A percentile compares a stretch with the other conserved stretches of the same genome.
These are phyloP conservation scores for Thereva nobilitata DNA, from an alignment of 2,888 invertebrate genomes.

Conservation along the genomic window DNA sequence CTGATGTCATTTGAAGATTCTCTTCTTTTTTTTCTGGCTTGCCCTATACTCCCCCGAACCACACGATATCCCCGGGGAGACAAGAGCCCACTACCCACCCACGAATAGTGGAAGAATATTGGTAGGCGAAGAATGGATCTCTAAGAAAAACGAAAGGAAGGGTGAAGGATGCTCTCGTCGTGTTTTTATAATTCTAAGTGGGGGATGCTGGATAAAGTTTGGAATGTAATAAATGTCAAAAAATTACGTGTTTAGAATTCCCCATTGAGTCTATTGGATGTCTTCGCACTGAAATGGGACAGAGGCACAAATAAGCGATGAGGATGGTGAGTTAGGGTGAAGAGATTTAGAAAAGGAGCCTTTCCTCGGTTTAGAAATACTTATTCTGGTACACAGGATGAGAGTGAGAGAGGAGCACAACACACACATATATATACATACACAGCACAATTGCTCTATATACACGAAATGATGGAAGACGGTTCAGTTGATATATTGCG, in stretches of 20 bases:
- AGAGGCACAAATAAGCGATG: not conserved
- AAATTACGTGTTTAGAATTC: constrained; percentile 45
- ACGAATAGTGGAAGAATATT: not conserved
- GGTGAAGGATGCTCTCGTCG: constrained; percentile 6
- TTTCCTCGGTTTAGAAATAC: constrained; percentile 14
- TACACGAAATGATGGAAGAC: constrained; percentile 20
- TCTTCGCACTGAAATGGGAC: constrained; percentile 29
- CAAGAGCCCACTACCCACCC: no score
- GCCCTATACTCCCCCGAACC: not conserved
- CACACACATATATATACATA: not conserved
- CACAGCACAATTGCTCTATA: constrained; percentile 14
- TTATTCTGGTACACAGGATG: no score
- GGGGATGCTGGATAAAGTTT: constrained; percentile 41
- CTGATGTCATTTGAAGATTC: constrained; percentile 28
- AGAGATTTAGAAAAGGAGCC: constrained; percentile 16
- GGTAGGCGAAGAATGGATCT: not conserved
- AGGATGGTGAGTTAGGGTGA: not conserved
- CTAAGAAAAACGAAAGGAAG: not conserved
- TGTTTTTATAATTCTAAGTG: constrained; percentile 39
- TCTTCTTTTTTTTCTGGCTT: constrained; percentile 5
- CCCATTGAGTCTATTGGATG: constrained; percentile 39
- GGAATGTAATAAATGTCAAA: constrained; percentile 47
- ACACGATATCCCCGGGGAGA: not conserved
- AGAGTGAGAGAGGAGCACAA: no score
- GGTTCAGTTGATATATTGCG: constrained; percentile 22